These are phyloP conservation scores for Alcedo quadribrachys DNA, from an alignment of 2,797 vertebrate genomes.

Conservation along the genomic window DNA sequence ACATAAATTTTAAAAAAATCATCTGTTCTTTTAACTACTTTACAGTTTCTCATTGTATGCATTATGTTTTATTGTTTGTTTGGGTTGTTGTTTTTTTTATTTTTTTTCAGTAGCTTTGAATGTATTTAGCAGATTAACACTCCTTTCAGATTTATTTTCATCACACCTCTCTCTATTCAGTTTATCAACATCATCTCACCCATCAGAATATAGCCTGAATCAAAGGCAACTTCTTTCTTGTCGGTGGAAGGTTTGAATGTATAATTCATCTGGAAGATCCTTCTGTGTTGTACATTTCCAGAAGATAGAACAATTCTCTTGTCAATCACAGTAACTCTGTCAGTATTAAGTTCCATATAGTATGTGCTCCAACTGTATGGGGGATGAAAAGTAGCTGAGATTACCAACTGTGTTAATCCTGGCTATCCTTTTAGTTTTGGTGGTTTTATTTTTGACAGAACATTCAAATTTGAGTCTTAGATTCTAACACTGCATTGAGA, in stretches of 20 bases:
- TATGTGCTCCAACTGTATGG: slow-evolving; percentile 24
- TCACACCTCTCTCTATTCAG: slow-evolving; percentile 47
- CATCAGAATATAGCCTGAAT: slow-evolving; percentile 43
- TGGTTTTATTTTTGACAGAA: slow-evolving; percentile 45
- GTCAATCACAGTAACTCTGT: slow-evolving; percentile 64
- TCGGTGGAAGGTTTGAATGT: slow-evolving; percentile 69
- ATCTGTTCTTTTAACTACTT: not conserved
- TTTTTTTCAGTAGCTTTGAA: slow-evolving; percentile 29
- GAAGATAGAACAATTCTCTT: slow-evolving; percentile 71
- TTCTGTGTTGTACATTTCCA: slow-evolving; percentile 68
- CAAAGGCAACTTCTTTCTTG: slow-evolving; percentile 62
- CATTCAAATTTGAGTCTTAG: slow-evolving; percentile 59
- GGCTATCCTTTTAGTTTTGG: slow-evolving; percentile 57
- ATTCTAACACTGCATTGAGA: slow-evolving; percentile 19
- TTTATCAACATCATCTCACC: slow-evolving; percentile 37
- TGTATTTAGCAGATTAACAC: slow-evolving; percentile 51
- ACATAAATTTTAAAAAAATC: not conserved
- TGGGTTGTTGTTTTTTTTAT: too few species aligned
- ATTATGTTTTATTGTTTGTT: not conserved
- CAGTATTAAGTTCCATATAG: slow-evolving; percentile 42
- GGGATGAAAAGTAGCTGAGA: slow-evolving; percentile 55
- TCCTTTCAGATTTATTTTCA: slow-evolving; percentile 58
- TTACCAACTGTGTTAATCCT: slow-evolving; percentile 66
- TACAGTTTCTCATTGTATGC: slow-evolving; percentile 13
- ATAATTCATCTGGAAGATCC: slow-evolving; percentile 75